Evolutionary conservation across 2,797 vertebrate genomes (phyloP).

Genomic region (Semaprochilodus insignis): DNA sequence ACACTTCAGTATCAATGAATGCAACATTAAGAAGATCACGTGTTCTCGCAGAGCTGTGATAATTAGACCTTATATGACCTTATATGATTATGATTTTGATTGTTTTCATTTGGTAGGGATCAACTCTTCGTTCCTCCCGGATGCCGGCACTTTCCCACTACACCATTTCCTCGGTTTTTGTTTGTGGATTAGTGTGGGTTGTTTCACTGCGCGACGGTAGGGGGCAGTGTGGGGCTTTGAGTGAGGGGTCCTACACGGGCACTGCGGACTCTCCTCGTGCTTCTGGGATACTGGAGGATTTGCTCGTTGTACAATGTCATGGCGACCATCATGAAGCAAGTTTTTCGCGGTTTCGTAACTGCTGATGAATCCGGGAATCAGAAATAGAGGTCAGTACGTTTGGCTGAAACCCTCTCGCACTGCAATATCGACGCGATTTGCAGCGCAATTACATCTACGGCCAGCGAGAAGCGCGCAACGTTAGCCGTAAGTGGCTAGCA

Average conservation of each 20-base stretch:
- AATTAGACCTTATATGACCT: too few species aligned
- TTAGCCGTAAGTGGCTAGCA: neutral
- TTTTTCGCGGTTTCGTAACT: constrained; percentile 83
- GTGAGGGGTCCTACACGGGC: neutral
- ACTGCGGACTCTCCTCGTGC: constrained; percentile 16
- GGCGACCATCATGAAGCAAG: constrained; percentile 86
- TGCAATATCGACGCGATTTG: neutral
- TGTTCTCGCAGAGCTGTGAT: too few species aligned
- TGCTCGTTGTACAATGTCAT: constrained; percentile 73
- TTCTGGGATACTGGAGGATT: constrained; percentile 55
- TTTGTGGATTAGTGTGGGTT: neutral
- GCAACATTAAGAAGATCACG: too few species aligned
- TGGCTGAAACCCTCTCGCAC: neutral
- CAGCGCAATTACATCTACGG: neutral
- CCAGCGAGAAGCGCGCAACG: neutral
- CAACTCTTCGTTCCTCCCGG: too few species aligned
- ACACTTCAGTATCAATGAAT: too few species aligned
- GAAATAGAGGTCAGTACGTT: constrained; percentile 26
- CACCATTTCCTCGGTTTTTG: too few species aligned
- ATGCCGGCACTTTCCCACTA: neutral
- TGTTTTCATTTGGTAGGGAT: too few species aligned
- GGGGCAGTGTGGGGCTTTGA: constrained; percentile 16
- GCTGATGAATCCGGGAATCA: constrained; percentile 79
- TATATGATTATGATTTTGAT: too few species aligned
- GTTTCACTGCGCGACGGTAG: neutral